Evolutionary conservation across 1,140 invertebrate genomes (phyloP), one percentile per base, ranked within the genome.

Genomic region (Dysdera silvatica): DNA sequence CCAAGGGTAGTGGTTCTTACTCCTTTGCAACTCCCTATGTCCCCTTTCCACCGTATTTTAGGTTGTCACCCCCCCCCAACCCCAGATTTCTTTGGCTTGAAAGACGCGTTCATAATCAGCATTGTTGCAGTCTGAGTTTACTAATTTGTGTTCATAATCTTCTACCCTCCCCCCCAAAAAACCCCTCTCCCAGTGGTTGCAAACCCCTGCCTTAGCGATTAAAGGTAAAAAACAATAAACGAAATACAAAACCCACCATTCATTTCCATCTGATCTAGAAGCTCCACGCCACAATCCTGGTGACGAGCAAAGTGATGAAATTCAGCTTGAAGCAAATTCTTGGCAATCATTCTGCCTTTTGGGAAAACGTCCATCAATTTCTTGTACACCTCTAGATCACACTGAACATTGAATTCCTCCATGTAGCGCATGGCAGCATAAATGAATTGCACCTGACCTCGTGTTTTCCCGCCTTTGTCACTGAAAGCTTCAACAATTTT

Each of bases 291-390:
- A 77, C 90, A 92, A 14, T 61, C 41, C 72, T 99, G 96, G 69
- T 99, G 95, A 76, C 90, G 89, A 0, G 93, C 89, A 79, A 89
- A 96, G 76, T 96, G 90, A 81, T 86, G 84, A 68, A 95, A 88
- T 74, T 94, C 89, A 0, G 84, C 81, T 80, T 95, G 89, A 71
- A 88, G 84, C 20, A 84, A 74, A 76, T 88, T 95, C 31, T 73
- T 79, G 0, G 95, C 84, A 58, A 96, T 82, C 74, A 93, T 87
- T 74, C 85, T 87, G 43, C 87, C 92, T 77, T 96, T 93, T 0
- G 96, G 95, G 74, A 99, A 85, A 16, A 98, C 82, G 74, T 95
- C 84, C 20, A 98, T 77, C 26, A 99, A 66, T 35, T 83, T 80
- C 78, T 97, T 98, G 73, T 99, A 99, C 0, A 85, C 82, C 70